phyloP scores from a whole-genome alignment of 2,113 vertebrate species.

The Daphoenositta chrysoptera region DNA sequence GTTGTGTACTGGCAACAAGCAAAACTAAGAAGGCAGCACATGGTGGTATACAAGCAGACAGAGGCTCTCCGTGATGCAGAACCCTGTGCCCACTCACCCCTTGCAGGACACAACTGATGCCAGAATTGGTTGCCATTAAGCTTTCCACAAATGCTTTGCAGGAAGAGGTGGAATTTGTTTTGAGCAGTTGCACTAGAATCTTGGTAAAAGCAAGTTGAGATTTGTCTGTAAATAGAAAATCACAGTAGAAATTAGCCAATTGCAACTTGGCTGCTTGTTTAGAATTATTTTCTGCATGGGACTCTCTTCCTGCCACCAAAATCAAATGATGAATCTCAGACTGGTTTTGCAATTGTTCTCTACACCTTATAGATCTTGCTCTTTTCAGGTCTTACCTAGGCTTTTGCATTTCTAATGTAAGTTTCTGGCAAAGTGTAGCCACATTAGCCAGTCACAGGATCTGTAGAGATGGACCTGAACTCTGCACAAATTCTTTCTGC shows the following conservation, averaged over 20 bases:
- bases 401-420: neutral
- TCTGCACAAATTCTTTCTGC: neutral
- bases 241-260: neutral
- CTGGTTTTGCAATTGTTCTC: neutral
- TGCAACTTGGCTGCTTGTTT: neutral
- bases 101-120: too few relatives aligned
- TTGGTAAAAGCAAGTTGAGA: neutral
- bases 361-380: neutral
- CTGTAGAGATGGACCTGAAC: neutral
- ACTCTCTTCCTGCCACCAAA: neutral
- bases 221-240: neutral
- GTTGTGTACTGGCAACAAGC: neutral
- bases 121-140: neutral
- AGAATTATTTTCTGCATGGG: neutral
- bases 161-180: neutral
- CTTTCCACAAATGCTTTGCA: neutral
- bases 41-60: neutral
- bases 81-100: accelerated
- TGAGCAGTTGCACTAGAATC: neutral
- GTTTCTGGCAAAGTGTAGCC: neutral
- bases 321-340: neutral
- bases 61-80: neutral
- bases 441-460: neutral
- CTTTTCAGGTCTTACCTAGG: neutral
- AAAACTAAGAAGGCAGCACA: neutral